Percentiles rank a stretch among this genome's conserved stretches.
These are phyloP conservation scores for Pentalonia nigronervosa DNA, from an alignment of 1,140 invertebrate species.

Conservation along the genomic window DNA sequence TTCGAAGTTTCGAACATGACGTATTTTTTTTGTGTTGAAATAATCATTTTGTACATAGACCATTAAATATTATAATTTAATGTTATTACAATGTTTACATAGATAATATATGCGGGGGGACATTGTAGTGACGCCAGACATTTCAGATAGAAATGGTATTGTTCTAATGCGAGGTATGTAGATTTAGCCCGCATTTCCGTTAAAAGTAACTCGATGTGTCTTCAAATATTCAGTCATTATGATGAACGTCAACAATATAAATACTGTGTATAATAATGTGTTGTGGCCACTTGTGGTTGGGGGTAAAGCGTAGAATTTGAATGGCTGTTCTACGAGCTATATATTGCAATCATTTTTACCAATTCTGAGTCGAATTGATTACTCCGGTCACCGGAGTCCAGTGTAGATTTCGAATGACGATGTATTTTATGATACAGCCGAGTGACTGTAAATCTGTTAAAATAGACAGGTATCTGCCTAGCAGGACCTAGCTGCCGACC, in stretches of 20 bases:
- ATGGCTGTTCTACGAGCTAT: neutral
- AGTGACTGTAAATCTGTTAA: no score
- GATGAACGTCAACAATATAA: neutral
- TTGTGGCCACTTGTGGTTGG: neutral
- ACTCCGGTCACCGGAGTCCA: neutral
- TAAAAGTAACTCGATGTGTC: neutral
- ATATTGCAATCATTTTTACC: neutral
- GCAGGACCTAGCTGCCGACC: no score
- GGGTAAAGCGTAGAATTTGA: neutral
- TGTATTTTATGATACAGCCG: neutral
- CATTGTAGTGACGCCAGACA: neutral
- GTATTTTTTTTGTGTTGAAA: neutral
- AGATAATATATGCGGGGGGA: conserved; percentile 20
- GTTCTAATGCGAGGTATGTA: neutral
- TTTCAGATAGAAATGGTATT: neutral
- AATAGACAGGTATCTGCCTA: no score
- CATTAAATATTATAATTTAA: conserved; percentile 13
- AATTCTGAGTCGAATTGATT: neutral
- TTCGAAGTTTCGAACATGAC: neutral
- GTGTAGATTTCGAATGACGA: neutral
- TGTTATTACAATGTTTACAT: neutral
- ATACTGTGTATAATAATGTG: neutral
- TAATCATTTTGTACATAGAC: neutral
- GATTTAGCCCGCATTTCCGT: conserved; percentile 26
- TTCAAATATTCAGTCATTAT: neutral